These are phyloP conservation scores for Drosophila rellima DNA, from an alignment of 2,888 invertebrate genomes.

Conservation along the genomic window DNA sequence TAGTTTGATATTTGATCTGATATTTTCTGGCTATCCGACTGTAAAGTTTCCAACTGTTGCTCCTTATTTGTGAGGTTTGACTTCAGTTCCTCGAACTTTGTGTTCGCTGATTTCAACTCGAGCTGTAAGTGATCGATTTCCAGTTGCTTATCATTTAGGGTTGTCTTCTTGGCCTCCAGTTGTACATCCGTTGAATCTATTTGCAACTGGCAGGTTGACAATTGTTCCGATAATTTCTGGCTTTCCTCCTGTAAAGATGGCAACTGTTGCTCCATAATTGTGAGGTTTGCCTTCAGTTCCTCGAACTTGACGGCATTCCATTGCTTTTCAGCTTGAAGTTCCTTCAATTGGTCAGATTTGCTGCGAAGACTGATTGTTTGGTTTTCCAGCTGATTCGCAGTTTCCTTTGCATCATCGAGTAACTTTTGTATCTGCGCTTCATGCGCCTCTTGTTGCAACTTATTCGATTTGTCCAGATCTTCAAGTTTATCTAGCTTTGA, in stretches of 20 bases:
- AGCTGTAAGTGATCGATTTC: background rate
- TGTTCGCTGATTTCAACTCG: background rate
- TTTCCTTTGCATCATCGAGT: background rate
- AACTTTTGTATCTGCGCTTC: background rate
- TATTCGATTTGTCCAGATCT: background rate
- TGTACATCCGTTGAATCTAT: background rate
- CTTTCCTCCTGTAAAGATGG: background rate
- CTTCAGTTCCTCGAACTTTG: background rate
- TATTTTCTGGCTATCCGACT: background rate
- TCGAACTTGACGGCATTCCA: background rate
- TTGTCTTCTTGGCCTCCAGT: background rate
- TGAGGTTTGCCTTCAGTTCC: background rate
- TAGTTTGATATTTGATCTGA: background rate
- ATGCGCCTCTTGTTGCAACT: background rate
- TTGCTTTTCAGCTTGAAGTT: slow-evolving; percentile 6
- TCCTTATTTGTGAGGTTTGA: background rate
- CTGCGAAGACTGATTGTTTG: background rate
- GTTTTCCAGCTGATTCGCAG: background rate
- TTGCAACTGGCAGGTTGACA: background rate
- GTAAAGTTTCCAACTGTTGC: background rate
- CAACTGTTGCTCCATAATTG: background rate
- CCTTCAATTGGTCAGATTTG: background rate
- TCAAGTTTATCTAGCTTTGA: background rate
- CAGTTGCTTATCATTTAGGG: background rate
- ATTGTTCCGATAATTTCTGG: background rate